Conservation (phyloP, 1,140 invertebrate species). For the Druon quercuslanigerum region DNA sequence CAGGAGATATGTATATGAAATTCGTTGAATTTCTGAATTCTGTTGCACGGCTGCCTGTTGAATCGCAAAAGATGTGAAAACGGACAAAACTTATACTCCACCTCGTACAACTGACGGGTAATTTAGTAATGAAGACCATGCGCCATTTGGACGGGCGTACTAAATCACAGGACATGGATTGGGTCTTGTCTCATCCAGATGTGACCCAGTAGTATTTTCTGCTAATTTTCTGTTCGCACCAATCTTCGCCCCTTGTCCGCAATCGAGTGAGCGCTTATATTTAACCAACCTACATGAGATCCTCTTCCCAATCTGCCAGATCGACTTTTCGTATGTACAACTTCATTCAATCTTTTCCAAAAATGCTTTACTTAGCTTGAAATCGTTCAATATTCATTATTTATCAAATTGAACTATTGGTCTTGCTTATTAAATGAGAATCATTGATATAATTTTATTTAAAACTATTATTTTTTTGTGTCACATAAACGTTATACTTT, state of each 20-base stretch:
- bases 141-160: constrained; percentile 50
- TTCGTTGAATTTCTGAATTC: not conserved
- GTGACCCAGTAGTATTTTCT: constrained; percentile 61
- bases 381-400: too few relatives aligned
- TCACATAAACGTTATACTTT: too few relatives aligned
- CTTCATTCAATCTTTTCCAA: not conserved
- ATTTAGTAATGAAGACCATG: constrained; percentile 65
- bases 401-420: too few relatives aligned
- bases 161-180: constrained; percentile 68
- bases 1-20: too few relatives aligned
- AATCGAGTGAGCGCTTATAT: not conserved
- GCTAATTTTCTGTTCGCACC: constrained; percentile 59
- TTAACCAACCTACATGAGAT: not conserved
- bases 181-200: constrained; percentile 63
- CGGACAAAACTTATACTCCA: constrained; percentile 51
- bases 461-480: too few relatives aligned
- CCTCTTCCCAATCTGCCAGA: not conserved
- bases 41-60: constrained; percentile 31
- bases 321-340: not conserved
- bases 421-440: too few relatives aligned
- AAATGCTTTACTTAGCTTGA: not conserved
- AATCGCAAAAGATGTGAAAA: constrained; percentile 11
- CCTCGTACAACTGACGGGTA: constrained; percentile 47
- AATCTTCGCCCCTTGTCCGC: not conserved
- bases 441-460: too few relatives aligned